Percentiles rank a stretch among this genome's conserved stretches.
Conservation (phyloP, 1,140 invertebrate species). For the Cephus cinctus region DNA sequence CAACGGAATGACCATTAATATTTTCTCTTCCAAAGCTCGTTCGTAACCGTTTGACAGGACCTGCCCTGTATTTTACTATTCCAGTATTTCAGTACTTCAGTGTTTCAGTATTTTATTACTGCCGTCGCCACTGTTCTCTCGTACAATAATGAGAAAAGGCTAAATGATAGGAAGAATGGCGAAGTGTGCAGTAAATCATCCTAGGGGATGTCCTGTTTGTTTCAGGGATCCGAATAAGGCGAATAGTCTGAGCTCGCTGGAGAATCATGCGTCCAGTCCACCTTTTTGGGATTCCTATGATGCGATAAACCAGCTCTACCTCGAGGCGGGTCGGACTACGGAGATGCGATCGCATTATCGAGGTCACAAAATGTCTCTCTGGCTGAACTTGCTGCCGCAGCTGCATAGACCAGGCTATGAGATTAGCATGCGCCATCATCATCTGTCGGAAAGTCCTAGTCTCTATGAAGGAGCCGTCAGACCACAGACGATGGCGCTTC, state of each 20-base stretch:
- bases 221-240: slow-evolving; percentile 69
- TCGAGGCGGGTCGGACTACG: slow-evolving; percentile 74
- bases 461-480: slow-evolving; percentile 72
- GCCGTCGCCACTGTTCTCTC: no score
- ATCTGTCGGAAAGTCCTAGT: slow-evolving; percentile 68
- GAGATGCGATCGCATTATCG: slow-evolving; percentile 81
- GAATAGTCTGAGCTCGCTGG: slow-evolving; percentile 26
- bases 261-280: slow-evolving; percentile 31
- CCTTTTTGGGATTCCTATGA: slow-evolving; percentile 89
- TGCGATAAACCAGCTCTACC: slow-evolving; percentile 83
- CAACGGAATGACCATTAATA: no score
- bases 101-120: no score
- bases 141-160: no score
- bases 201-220: no score
- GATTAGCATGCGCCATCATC: slow-evolving; percentile 76
- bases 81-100: no score
- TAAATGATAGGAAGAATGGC: no score
- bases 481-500: slow-evolving; percentile 66
- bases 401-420: slow-evolving; percentile 76
- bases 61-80: no score
- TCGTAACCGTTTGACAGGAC: no score
- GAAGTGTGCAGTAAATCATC: no score
- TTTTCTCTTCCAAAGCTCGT: no score
- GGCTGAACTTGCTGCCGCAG: slow-evolving; percentile 88
- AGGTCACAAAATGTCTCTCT: slow-evolving; percentile 89